Conservation (phyloP, 2,113 vertebrate genomes). For the Pangasianodon gigas region DNA sequence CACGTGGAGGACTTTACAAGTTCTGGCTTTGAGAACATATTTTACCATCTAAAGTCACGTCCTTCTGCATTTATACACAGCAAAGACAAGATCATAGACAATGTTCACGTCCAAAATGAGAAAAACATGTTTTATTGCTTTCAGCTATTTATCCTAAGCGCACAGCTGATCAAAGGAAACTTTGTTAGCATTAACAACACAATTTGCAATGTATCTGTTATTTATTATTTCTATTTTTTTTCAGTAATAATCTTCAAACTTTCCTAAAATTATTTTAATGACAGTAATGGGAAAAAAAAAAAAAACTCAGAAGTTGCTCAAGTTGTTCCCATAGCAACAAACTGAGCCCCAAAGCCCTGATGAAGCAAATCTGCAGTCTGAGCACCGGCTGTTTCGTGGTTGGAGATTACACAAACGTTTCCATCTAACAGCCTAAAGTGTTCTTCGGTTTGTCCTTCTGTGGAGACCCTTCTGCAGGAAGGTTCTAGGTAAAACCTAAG, state of each 20-base stretch:
- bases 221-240: neutral
- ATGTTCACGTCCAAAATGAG: slow-evolving; percentile 6
- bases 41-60: slow-evolving; percentile 13
- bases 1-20: slow-evolving; percentile 2
- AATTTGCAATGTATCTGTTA: neutral
- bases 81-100: neutral
- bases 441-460: neutral
- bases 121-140: neutral
- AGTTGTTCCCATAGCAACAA: neutral
- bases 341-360: neutral
- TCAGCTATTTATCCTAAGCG: neutral
- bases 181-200: neutral
- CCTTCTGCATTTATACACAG: neutral
- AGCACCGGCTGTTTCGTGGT: neutral
- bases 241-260: neutral
- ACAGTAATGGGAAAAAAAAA: neutral
- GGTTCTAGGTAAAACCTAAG: neutral
- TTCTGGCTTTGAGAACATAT: neutral
- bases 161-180: neutral
- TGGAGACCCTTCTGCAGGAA: neutral
- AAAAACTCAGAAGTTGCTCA: neutral
- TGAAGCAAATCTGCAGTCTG: neutral
- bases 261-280: neutral
- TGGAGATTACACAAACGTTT: neutral
- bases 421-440: neutral